Base-by-base conservation (phyloP, 2,113 vertebrate species). In the Menura novaehollandiae region DNA sequence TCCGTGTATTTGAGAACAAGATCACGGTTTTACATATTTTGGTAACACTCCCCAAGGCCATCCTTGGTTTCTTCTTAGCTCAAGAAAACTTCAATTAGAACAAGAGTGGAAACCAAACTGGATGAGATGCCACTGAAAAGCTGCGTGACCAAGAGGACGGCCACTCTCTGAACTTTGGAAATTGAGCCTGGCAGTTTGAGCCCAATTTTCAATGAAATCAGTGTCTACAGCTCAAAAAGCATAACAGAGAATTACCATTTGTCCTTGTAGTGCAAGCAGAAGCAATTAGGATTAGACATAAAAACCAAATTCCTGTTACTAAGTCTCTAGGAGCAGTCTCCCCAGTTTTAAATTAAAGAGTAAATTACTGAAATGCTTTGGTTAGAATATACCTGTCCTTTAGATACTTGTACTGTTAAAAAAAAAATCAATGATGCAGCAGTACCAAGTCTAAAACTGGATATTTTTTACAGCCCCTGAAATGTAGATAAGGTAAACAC, bases 21-120 rank as follows among this genome's bases (percentile, higher is more conserved):
- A 94, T 93, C 93, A 95, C 8, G 15, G 39, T 88, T 93, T 82
- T 84, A 35, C 52, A 85, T 88, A 62, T 79, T 95, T 96, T 83
- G 82, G 85, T 96, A 69, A 89, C 43, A 83, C 74, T 96, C 85
- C 96, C 95, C 95, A 97, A 92, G 91, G 93, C 75, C 80, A 95
- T 95, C 69, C 87, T 91, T 89, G 64, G 47, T 90, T 91, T 82
- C 79, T 35, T 95, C 87, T 76, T 69, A 93, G 88, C 67, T 90
- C 94, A 95, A 84, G 69, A 81, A 92, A 96, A 81, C 84, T 94
- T 92, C 73, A 96, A 56, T 77, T 93, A 92, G 74, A 89, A 15
- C 59, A 91, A 11, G 46, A 88, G 62, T 35, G 85, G 80, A 56
- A 91, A 75, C 27, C 80, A 92, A 67, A 69, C 60, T 41, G 74